These are phyloP conservation scores for Tyria jacobaeae DNA, from an alignment of 2,888 invertebrate species.

Conservation along the genomic window DNA sequence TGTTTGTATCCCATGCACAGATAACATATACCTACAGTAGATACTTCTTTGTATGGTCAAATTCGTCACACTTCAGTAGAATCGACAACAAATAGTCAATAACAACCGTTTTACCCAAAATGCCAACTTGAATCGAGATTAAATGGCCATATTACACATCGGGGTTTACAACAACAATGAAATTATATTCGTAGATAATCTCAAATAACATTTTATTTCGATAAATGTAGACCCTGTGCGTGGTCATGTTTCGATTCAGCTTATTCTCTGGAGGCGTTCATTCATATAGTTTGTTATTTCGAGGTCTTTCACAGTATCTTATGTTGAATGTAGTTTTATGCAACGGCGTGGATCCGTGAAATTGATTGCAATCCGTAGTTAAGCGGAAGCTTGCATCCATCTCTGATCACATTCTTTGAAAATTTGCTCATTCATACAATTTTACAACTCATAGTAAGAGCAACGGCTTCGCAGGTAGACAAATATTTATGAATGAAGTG, in stretches of 20 bases:
- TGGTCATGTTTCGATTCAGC: constrained; percentile 48
- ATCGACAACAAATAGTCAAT: constrained; percentile 21
- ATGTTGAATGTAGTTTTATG: constrained; percentile 78
- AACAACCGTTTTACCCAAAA: constrained; percentile 24
- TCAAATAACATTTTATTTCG: constrained; percentile 72
- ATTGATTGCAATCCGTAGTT: constrained; percentile 71
- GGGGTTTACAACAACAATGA: constrained; percentile 62
- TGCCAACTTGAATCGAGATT: constrained; percentile 60
- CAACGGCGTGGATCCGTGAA: constrained; percentile 80
- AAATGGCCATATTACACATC: constrained; percentile 70
- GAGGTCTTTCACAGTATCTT: constrained; percentile 61
- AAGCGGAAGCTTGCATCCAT: constrained; percentile 73
- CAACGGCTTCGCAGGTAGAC: constrained; percentile 66
- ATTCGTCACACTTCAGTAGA: constrained; percentile 21
- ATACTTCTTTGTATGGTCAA: constrained; percentile 11
- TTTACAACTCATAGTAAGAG: constrained; percentile 75
- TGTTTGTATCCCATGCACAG: constrained; percentile 2
- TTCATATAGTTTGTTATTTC: constrained; percentile 74
- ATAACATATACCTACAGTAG: constrained; percentile 1
- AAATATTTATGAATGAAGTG: constrained; percentile 64
- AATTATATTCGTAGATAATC: constrained; percentile 63
- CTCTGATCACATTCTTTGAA: constrained; percentile 67
- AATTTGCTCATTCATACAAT: constrained; percentile 69
- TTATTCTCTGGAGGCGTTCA: constrained; percentile 81
- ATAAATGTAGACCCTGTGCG: constrained; percentile 65